A percentile compares a stretch with the other conserved stretches of the same genome.
These are phyloP conservation scores for Crocidura indochinensis DNA, from an alignment of 2,797 vertebrate species.

Conservation along the genomic window DNA sequence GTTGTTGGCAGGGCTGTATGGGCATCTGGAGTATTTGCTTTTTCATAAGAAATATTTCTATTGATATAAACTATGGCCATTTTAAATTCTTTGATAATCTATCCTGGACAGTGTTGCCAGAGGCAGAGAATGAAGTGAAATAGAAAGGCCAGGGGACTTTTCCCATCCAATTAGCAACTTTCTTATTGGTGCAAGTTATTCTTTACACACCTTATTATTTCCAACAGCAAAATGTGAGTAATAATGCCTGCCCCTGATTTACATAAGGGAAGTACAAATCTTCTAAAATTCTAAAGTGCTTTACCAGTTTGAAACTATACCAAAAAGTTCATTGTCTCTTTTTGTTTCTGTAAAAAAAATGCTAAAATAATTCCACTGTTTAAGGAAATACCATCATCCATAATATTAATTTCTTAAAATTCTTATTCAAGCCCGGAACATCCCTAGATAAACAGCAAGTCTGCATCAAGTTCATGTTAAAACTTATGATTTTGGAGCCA, in stretches of 20 bases:
- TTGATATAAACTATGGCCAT: constrained; percentile 11
- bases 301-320: neutral
- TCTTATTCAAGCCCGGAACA: neutral
- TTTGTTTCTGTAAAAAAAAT: neutral
- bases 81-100: neutral
- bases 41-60: constrained; percentile 47
- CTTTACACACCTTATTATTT: neutral
- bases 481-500: neutral
- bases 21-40: neutral
- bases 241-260: neutral
- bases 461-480: neutral
- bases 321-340: neutral
- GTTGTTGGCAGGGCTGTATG: neutral
- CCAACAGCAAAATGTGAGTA: neutral
- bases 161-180: neutral
- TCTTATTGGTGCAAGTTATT: neutral
- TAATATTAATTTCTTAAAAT: neutral
- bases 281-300: neutral
- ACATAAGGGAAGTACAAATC: neutral
- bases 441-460: neutral
- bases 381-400: neutral
- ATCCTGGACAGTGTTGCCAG: constrained; percentile 19
- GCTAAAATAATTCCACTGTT: neutral
- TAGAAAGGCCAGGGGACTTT: neutral
- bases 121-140: neutral